These are phyloP conservation scores for Phasianus colchicus DNA, from an alignment of 2,113 vertebrate genomes.

Conservation along the genomic window DNA sequence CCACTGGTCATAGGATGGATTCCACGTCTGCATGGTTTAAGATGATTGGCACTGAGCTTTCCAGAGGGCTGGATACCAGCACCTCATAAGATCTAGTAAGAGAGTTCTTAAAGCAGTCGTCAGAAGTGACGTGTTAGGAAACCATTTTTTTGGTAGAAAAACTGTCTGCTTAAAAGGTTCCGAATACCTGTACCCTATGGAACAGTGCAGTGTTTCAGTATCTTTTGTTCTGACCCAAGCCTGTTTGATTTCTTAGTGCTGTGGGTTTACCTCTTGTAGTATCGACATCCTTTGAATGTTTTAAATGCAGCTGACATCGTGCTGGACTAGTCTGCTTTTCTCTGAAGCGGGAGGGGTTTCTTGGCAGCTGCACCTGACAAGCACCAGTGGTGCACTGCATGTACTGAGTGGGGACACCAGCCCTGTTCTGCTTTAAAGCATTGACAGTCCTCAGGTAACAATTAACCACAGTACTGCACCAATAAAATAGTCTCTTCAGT, in stretches of 20 bases:
- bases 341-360: background rate
- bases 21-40: background rate
- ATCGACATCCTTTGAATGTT: background rate
- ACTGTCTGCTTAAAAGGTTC: background rate
- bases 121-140: background rate
- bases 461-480: background rate
- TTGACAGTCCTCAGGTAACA: background rate
- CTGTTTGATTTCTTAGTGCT: background rate
- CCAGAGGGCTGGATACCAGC: background rate
- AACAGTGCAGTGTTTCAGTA: background rate
- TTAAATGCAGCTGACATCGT: background rate
- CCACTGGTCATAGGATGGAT: background rate
- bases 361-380: background rate
- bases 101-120: background rate
- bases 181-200: background rate
- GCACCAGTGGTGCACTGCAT: background rate
- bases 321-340: background rate
- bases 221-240: background rate
- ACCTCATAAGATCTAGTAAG: background rate
- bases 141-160: background rate
- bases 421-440: background rate
- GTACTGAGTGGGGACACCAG: background rate
- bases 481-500: background rate
- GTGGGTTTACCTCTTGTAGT: background rate
- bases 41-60: slow-evolving; percentile 2